These are phyloP conservation scores for Habrosyne pyritoides DNA, from an alignment of 2,888 invertebrate genomes.

Conservation along the genomic window DNA sequence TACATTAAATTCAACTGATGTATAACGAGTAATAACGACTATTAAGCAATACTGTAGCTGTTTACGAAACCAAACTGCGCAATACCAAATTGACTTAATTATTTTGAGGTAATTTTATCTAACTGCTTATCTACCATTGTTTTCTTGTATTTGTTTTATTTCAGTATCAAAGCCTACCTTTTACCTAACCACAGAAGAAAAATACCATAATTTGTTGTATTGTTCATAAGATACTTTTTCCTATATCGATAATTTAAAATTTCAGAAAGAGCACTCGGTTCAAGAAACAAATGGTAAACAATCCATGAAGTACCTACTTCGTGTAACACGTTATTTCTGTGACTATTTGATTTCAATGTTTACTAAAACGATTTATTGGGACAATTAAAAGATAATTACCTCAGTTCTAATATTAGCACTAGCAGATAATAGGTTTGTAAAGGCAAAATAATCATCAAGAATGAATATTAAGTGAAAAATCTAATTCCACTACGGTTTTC, in stretches of 20 bases:
- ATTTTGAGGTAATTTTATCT: background rate
- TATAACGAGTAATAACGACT: too few relatives aligned
- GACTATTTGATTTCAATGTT: background rate
- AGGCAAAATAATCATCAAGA: slow-evolving; percentile 11
- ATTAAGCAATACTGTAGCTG: too few relatives aligned
- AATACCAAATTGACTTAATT: background rate
- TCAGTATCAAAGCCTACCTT: background rate
- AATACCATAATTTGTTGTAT: background rate
- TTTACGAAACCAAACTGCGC: slow-evolving; percentile 9
- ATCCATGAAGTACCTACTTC: background rate
- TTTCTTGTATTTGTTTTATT: background rate
- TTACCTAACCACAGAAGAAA: background rate
- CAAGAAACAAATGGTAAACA: background rate
- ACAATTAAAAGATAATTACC: background rate
- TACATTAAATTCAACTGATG: too few relatives aligned
- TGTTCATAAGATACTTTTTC: background rate
- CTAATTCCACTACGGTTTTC: slow-evolving; percentile 62
- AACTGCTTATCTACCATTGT: slow-evolving; percentile 1
- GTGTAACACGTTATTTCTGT: background rate
- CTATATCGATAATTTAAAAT: background rate
- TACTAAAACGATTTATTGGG: background rate
- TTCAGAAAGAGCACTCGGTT: background rate
- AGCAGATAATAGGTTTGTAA: background rate
- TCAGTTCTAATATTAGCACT: background rate
- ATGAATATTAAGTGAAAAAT: slow-evolving; percentile 50